Evolutionary conservation across 1,140 invertebrate species (phyloP).

Genomic region (Ladona fulva): DNA sequence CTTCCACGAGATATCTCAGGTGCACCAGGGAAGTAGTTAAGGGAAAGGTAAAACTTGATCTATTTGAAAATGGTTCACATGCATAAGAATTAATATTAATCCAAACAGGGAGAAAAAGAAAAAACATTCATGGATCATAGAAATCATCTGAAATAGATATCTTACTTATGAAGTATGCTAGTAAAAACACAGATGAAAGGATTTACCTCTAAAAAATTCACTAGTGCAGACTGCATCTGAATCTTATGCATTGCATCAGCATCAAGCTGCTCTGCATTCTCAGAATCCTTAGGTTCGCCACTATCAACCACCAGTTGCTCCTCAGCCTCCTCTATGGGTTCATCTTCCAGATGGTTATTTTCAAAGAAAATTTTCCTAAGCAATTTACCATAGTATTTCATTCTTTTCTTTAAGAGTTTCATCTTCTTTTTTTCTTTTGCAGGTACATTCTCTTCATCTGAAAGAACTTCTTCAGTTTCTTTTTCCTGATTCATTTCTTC

Average conservation of each 20-base stretch:
- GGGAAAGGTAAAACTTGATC: too few species aligned
- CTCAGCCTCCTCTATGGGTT: conserved; percentile 20
- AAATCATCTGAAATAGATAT: too few species aligned
- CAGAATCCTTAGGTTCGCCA: conserved; percentile 24
- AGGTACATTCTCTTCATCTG: background rate
- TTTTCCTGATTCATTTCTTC: conserved; percentile 28
- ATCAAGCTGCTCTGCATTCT: background rate
- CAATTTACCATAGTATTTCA: conserved; percentile 32
- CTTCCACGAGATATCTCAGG: too few species aligned
- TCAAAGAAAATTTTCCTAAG: conserved; percentile 37
- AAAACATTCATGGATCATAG: too few species aligned
- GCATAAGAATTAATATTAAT: too few species aligned
- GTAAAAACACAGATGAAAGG: conserved; percentile 34
- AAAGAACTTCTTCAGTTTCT: background rate
- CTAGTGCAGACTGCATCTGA: conserved; percentile 28
- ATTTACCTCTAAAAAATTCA: conserved; percentile 35
- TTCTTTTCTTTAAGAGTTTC: conserved; percentile 28
- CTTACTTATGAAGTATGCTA: too few species aligned
- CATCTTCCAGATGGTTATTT: conserved; percentile 17
- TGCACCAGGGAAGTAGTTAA: too few species aligned
- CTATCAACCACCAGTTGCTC: conserved; percentile 17
- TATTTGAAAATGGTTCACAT: too few species aligned
- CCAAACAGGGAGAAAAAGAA: too few species aligned
- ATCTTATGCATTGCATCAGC: conserved; percentile 27
- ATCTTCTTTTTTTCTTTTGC: conserved; percentile 14